Evolutionary conservation across 2,888 invertebrate genomes (phyloP).

Genomic region (Acleris laterana): DNA sequence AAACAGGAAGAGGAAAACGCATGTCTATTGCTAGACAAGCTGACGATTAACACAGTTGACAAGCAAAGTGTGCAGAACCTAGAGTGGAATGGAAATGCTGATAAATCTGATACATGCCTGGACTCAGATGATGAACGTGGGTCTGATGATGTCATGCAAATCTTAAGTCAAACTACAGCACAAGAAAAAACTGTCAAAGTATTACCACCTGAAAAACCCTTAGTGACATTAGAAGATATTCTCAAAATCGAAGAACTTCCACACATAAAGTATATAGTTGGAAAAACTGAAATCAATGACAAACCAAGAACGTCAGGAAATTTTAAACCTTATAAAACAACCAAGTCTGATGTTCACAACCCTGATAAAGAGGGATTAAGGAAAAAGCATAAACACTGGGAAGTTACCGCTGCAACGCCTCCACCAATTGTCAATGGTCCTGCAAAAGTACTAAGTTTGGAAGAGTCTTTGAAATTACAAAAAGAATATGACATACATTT

Average conservation of each 20-base stretch:
- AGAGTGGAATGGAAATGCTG: conserved; percentile 84
- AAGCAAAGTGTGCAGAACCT: conserved; percentile 79
- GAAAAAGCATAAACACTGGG: conserved; percentile 83
- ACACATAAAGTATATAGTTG: conserved; percentile 82
- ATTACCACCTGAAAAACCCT: conserved; percentile 69
- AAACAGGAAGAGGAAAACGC: conserved; percentile 80
- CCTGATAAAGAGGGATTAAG: conserved; percentile 80
- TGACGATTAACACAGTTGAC: conserved; percentile 74
- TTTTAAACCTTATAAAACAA: conserved; percentile 85
- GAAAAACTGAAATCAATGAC: conserved; percentile 74
- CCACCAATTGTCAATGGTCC: conserved; percentile 83
- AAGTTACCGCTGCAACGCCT: conserved; percentile 86
- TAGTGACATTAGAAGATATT: conserved; percentile 81
- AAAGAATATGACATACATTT: conserved; percentile 75
- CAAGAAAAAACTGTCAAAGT: conserved; percentile 79
- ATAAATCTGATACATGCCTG: conserved; percentile 58
- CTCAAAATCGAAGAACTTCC: conserved; percentile 72
- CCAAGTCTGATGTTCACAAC: conserved; percentile 80
- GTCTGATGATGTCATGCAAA: conserved; percentile 83
- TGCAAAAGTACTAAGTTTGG: conserved; percentile 77
- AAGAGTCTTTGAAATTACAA: conserved; percentile 84
- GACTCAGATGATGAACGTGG: conserved; percentile 86
- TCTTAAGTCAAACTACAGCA: conserved; percentile 81
- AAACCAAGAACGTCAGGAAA: conserved; percentile 61
- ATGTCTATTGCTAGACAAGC: conserved; percentile 75